Conservation (phyloP, 2,888 invertebrate genomes). For the Acrobasis suavella region DNA sequence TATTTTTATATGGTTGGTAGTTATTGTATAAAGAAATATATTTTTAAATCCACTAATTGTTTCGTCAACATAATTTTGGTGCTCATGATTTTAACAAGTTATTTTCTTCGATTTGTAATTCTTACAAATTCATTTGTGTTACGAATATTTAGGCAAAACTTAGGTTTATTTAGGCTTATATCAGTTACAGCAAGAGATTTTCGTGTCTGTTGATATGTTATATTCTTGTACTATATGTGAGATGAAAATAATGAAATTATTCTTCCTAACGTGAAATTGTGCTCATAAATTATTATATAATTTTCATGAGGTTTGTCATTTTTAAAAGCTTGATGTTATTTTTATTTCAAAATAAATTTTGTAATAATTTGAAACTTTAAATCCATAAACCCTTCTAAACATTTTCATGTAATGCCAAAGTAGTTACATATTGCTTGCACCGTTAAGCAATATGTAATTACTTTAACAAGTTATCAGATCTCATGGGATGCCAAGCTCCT, state of each 20-base stretch:
- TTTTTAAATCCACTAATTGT: constrained; percentile 32
- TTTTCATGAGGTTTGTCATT: constrained; percentile 76
- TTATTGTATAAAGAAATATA: constrained; percentile 42
- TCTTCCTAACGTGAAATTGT: constrained; percentile 73
- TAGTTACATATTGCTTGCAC: too few relatives aligned
- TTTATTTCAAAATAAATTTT: constrained; percentile 80
- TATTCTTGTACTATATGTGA: constrained; percentile 41
- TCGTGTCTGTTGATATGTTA: constrained; percentile 45
- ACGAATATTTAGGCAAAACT: constrained; percentile 30
- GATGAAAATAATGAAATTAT: constrained; percentile 52
- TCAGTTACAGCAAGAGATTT: constrained; percentile 28
- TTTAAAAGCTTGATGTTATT: constrained; percentile 80
- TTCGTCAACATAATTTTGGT: constrained; percentile 35
- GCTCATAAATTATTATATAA: constrained; percentile 75
- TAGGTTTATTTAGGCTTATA: constrained; percentile 25
- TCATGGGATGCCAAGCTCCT: too few relatives aligned
- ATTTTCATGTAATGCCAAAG: too few relatives aligned
- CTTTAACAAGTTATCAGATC: too few relatives aligned
- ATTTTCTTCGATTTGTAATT: constrained; percentile 14
- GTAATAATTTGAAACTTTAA: constrained; percentile 48
- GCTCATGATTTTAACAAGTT: constrained; percentile 33
- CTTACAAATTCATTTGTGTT: constrained; percentile 46
- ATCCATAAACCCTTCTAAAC: too few relatives aligned
- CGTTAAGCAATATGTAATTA: too few relatives aligned
- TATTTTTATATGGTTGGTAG: constrained; percentile 60